Conservation (phyloP, 2,113 vertebrate species). For the Rhabdomys dilectus region DNA sequence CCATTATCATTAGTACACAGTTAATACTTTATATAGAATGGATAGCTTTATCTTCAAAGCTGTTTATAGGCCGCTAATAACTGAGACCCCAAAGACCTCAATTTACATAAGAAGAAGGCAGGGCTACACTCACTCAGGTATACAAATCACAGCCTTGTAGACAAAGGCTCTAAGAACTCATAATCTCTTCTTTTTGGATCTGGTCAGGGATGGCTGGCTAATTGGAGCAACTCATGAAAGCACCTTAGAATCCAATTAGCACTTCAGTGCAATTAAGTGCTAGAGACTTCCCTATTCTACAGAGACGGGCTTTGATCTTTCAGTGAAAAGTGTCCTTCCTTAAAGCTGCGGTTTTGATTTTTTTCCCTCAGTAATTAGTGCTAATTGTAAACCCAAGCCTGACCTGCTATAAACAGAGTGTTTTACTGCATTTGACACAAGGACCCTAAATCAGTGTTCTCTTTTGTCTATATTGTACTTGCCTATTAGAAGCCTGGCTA, state of each 20-base stretch:
- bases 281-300: slow-evolving; percentile 88
- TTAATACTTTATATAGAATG: slow-evolving; percentile 75
- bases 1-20: slow-evolving; percentile 77
- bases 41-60: slow-evolving; percentile 76
- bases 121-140: slow-evolving; percentile 85
- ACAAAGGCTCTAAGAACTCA: slow-evolving; percentile 86
- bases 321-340: slow-evolving; percentile 89
- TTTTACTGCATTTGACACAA: slow-evolving; percentile 88
- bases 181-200: slow-evolving; percentile 88
- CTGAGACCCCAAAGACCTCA: slow-evolving; percentile 79
- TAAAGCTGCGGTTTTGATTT: slow-evolving; percentile 89
- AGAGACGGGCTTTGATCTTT: slow-evolving; percentile 90
- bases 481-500: slow-evolving; percentile 85
- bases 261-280: slow-evolving; percentile 91
- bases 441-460: slow-evolving; percentile 86
- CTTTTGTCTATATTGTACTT: slow-evolving; percentile 90
- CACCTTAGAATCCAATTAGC: slow-evolving; percentile 92
- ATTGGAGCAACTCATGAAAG: slow-evolving; percentile 90
- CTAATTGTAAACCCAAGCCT: slow-evolving; percentile 89
- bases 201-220: slow-evolving; percentile 89
- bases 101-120: slow-evolving; percentile 86
- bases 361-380: slow-evolving; percentile 89
- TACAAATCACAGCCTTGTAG: slow-evolving; percentile 77
- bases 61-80: slow-evolving; percentile 79
- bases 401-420: slow-evolving; percentile 87